Conservation (phyloP, 2,113 vertebrate genomes). For the Catharus minimus region DNA sequence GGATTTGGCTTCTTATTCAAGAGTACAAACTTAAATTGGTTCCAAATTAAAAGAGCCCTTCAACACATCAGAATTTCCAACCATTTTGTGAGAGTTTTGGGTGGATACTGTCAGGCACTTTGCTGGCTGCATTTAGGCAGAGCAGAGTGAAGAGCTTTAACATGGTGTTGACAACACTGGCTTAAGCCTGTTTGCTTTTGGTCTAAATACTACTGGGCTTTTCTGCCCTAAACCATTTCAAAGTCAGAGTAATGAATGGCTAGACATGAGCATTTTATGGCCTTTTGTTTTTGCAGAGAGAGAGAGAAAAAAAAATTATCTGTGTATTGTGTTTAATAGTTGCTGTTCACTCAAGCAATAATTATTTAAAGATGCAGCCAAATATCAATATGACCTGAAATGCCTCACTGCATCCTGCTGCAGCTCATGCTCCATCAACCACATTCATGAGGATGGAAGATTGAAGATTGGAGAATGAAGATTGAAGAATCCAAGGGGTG, state of each 20-base stretch:
- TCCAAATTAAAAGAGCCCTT: neutral
- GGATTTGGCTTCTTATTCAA: neutral
- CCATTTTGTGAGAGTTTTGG: neutral
- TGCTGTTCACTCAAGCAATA: constrained; percentile 3
- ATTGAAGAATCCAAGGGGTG: neutral
- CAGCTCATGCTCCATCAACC: neutral
- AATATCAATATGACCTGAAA: constrained; percentile 5
- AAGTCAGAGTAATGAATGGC: constrained; percentile 28
- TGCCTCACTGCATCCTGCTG: neutral
- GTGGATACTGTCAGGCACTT: neutral
- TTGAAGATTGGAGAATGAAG: neutral
- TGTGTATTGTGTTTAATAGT: neutral
- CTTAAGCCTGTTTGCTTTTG: constrained; percentile 10
- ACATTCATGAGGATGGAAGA: too few relatives aligned
- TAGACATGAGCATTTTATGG: neutral
- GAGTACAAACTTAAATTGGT: neutral
- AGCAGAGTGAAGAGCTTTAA: neutral
- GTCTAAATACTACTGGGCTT: neutral
- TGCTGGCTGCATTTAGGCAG: neutral
- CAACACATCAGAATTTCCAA: neutral
- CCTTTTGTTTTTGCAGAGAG: constrained; percentile 14
- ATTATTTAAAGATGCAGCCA: constrained; percentile 35
- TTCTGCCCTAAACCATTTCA: neutral
- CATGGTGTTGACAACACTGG: neutral
- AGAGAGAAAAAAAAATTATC: neutral